Evolutionary conservation across 2,888 invertebrate genomes (phyloP), one percentile per base, ranked within the genome.

Genomic region (Aromia moschata): DNA sequence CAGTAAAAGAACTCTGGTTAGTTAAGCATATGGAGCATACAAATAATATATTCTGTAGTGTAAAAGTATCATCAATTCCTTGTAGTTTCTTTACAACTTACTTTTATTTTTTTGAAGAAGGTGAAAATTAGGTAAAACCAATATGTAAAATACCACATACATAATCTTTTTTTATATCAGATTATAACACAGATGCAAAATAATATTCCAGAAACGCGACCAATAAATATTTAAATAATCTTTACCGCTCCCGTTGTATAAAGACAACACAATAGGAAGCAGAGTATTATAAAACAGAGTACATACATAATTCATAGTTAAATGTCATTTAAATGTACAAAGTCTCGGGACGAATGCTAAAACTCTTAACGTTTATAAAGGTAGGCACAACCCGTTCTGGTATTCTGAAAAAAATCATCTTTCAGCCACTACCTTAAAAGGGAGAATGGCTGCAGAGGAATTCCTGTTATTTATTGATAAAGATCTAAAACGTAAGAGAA

Each of bases 401-500:
- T 41, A 41, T 55, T 56, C 51, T 47, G 51, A 58, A 64, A 68
- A n/a, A 68, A 71, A 67, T 65, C 60, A 64, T 60, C 70, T 71
- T 66, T 69, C 70, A 68, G 67, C 62, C 64, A 67, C 69, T 73
- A 68, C 76, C 73, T 71, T 75, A 75, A 74, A 76, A 70, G 76
- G 75, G 62, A 69, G 69, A 71, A 70, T 67, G 61, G 67, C 64
- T 69, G 64, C 70, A 66, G 59, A 64, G 73, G 75, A 74, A 74
- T 76, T 67, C 73, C 56, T 71, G 72, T 73, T 75, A 74, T 76
- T 75, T 75, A 74, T 74, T 69, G 75, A 76, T 77, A 75, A 72
- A 70, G 70, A 77, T 77, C 76, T 73, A 65, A 71, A 74, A 72
- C 69, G 71, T 69, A 71, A 70, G 70, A 69, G 67, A 73, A 73